Conservation (phyloP, 1,140 invertebrate species). For the Hirudo medicinalis region DNA sequence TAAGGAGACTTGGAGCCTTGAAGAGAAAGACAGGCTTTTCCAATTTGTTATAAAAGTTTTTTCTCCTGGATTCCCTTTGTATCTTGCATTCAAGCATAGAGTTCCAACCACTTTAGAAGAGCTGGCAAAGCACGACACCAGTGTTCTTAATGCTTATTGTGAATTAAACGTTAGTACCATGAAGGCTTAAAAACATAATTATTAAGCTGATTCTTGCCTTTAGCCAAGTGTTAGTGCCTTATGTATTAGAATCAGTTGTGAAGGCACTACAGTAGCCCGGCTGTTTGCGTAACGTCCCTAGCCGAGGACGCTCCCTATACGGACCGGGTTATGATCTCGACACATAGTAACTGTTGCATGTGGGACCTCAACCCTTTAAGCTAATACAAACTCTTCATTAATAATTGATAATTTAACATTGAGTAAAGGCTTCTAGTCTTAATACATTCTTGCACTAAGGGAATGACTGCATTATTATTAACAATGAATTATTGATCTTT, state of each 20-base stretch:
- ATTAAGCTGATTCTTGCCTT: no score
- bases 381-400: not conserved
- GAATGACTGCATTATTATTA: not conserved
- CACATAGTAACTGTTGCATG: not conserved
- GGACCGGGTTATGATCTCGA: no score
- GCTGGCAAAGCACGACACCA: constrained; percentile 60
- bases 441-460: not conserved
- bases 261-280: no score
- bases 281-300: no score
- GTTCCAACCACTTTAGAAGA: constrained; percentile 52
- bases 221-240: no score
- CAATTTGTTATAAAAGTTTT: constrained; percentile 67
- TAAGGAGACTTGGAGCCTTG: constrained; percentile 49
- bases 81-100: constrained; percentile 77
- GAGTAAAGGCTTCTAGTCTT: not conserved
- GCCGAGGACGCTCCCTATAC: no score
- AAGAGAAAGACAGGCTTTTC: constrained; percentile 63
- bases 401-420: not conserved
- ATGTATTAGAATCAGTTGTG: no score
- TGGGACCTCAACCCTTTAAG: not conserved
- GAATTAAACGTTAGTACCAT: constrained; percentile 51
- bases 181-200: not conserved
- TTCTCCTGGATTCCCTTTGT: constrained; percentile 74
- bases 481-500: not conserved
- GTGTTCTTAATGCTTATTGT: constrained; percentile 65